Evolutionary conservation across 2,888 invertebrate genomes (phyloP), one percentile per base, ranked within the genome.

Genomic region (Melinaea menophilus): DNA sequence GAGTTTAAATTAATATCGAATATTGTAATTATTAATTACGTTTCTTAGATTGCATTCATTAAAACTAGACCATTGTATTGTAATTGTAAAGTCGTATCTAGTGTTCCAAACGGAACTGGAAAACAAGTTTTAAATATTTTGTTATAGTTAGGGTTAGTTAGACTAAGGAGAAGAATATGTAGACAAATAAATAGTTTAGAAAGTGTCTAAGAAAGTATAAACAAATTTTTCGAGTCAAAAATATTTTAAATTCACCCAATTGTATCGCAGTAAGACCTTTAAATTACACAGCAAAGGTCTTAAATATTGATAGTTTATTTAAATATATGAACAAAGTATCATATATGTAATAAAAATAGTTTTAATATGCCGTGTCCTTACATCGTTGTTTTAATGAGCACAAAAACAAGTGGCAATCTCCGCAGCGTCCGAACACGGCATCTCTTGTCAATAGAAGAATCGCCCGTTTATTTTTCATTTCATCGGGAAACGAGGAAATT

Each of bases 401-500:
- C 70, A 62, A 69, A 69, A 70, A 68, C 67, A 69, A 67, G 64
- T 65, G 71, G 67, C 72, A 72, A 71, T 73, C 70, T 71, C 69
- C 67, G 68, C 61, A 61, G 64, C 64, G 69, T 70, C 69, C 68
- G 67, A 71, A 72, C 74, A 72, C 72, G 69, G 73, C 76, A 77
- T 81, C 81, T 79, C 78, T 78, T 79, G 81, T 81, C 84, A 81
- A 80, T 79, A 79, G 78, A 79, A 78, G 74, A 78, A 77, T 77
- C 73, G 73, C 58, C 64, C 77, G 81, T 82, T 82, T 84, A 84
- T 85, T 84, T 84, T 85, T 84, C 81, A 86, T 85, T 84, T 82
- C 79, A 75, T 77, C 79, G 76, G 84, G 81, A 86, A 86, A 84
- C 82, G 84, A 82, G 82, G 80, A 86, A 89, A 89, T 88, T 88